A percentile compares a stretch with the other conserved stretches of the same genome.
Evolutionary conservation across 2,797 vertebrate genomes (phyloP).

Genomic region (Falco concolor): DNA sequence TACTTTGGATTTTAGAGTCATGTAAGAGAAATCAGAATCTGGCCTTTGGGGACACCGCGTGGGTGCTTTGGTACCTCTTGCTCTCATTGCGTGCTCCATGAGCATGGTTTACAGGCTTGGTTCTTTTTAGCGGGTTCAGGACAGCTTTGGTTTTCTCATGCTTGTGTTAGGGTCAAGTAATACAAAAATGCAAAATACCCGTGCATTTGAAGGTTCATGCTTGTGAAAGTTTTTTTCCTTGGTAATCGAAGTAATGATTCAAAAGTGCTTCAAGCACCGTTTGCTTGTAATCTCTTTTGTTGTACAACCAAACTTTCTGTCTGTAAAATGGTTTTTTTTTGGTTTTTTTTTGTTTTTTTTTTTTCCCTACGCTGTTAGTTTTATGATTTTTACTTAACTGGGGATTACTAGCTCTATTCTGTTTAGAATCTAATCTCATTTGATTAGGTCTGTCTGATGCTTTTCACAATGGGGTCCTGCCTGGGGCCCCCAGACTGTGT

Average conservation of each 20-base stretch:
- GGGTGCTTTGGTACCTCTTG: background rate
- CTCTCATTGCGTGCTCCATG: background rate
- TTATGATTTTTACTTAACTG: slow-evolving; percentile 40
- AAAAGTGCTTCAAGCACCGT: background rate
- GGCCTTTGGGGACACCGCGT: background rate
- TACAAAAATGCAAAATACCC: background rate
- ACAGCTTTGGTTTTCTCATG: background rate
- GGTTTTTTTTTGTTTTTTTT: background rate
- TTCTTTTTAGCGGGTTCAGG: background rate
- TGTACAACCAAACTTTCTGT: background rate
- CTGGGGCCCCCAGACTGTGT: background rate
- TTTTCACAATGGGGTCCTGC: slow-evolving; percentile 8
- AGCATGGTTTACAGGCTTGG: background rate
- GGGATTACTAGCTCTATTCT: slow-evolving; percentile 23
- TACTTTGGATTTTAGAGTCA: background rate
- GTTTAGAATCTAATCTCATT: background rate
- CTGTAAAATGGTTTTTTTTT: background rate
- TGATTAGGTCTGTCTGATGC: background rate
- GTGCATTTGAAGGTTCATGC: background rate
- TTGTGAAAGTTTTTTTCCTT: background rate
- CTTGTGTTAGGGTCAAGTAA: background rate
- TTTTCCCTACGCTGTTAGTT: background rate
- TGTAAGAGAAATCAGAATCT: slow-evolving; percentile 10
- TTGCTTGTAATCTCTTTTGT: background rate
- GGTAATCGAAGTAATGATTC: background rate